phyloP scores from a whole-genome alignment of 2,888 invertebrate genomes.

The Neoitamus cyanurus region DNA sequence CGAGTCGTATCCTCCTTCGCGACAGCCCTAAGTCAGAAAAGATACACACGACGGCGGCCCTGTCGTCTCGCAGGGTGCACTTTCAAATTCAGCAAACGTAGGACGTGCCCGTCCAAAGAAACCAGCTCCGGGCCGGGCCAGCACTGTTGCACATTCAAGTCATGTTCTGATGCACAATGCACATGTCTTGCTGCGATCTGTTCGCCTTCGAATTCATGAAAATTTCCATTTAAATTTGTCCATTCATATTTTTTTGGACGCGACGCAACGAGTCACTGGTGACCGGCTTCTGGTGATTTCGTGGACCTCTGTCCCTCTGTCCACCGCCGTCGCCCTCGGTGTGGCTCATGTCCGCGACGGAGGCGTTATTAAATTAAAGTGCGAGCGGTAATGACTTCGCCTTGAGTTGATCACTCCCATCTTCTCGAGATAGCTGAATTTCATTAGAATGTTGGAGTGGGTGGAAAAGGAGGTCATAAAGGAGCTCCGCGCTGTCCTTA shows the following conservation, averaged over 20 bases:
- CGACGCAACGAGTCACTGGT: neutral
- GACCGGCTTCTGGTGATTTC: neutral
- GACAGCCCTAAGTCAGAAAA: neutral
- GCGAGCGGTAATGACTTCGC: neutral
- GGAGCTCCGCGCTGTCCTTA: neutral
- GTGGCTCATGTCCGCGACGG: neutral
- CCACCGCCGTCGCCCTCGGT: too few relatives aligned
- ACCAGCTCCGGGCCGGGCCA: neutral
- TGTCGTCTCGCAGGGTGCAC: neutral
- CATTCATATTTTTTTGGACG: neutral
- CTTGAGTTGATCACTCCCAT: neutral
- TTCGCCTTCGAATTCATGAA: neutral
- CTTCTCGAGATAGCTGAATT: neutral
- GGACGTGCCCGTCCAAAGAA: neutral
- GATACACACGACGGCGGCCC: neutral
- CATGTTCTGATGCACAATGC: slow-evolving; percentile 12
- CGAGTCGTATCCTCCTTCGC: neutral
- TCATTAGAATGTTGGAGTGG: neutral
- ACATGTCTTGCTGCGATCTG: neutral
- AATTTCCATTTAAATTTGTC: neutral
- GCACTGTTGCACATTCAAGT: neutral
- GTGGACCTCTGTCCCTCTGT: neutral
- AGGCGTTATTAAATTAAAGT: neutral
- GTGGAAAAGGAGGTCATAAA: neutral
- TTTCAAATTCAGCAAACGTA: slow-evolving; percentile 3